These are phyloP conservation scores for Podarcis raffonei DNA, from an alignment of 2,113 vertebrate species.

Conservation along the genomic window DNA sequence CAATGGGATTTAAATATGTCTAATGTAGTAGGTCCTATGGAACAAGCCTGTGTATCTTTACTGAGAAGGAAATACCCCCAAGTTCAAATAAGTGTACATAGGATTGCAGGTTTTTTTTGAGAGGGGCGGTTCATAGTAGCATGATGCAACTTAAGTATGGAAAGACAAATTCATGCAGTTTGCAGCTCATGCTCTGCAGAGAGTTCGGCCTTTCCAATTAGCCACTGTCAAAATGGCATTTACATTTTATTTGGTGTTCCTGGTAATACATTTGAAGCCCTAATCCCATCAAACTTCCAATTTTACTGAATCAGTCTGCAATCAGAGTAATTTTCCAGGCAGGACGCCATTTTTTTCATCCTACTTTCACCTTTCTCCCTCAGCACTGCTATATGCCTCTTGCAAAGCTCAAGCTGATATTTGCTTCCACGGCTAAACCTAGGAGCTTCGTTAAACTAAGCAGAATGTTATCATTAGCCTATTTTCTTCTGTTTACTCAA, in stretches of 20 bases:
- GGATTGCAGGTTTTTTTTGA: background rate
- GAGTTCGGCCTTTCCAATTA: conserved; percentile 45
- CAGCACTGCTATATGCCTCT: background rate
- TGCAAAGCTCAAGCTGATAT: conserved; percentile 25
- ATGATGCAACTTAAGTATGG: background rate
- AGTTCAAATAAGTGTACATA: background rate
- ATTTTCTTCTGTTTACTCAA: conserved; percentile 51
- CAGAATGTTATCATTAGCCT: conserved; percentile 43
- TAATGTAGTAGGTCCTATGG: background rate
- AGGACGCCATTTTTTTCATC: conserved; percentile 18
- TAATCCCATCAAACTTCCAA: background rate
- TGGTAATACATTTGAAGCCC: conserved; percentile 52
- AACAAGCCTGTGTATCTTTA: background rate
- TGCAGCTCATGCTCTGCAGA: background rate
- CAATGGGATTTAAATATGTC: background rate
- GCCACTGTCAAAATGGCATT: conserved; percentile 52
- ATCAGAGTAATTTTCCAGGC: background rate
- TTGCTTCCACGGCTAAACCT: conserved; percentile 43
- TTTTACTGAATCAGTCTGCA: background rate
- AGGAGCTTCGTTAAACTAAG: conserved; percentile 43
- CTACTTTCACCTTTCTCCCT: conserved; percentile 10
- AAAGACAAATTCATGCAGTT: background rate
- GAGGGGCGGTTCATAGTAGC: background rate
- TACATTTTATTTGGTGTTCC: conserved; percentile 43
- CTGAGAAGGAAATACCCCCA: background rate